Evolutionary conservation across 2,797 vertebrate genomes (phyloP).

Genomic region (Siniperca scherzeri): DNA sequence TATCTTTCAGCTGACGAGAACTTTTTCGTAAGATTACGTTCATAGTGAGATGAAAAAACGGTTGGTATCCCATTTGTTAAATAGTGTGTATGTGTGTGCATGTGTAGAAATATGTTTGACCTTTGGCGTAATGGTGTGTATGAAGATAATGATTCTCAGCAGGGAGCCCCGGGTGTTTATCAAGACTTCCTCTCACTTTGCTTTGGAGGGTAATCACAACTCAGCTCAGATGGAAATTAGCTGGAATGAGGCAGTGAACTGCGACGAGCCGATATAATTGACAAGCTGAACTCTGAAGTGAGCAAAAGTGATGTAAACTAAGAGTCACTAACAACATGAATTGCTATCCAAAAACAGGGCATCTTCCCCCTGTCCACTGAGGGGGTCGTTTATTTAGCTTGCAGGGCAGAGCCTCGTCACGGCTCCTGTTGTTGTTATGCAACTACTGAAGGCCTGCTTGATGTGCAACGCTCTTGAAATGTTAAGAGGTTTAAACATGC

Average conservation of each 20-base stretch:
- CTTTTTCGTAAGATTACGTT: neutral
- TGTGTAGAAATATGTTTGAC: slow-evolving; percentile 67
- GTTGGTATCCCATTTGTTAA: neutral
- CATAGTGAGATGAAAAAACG: neutral
- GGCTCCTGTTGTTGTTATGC: slow-evolving; percentile 48
- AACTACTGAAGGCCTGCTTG: slow-evolving; percentile 5
- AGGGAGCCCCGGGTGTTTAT: slow-evolving; percentile 64
- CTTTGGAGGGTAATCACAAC: slow-evolving; percentile 69
- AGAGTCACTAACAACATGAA: slow-evolving; percentile 50
- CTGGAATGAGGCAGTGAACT: slow-evolving; percentile 66
- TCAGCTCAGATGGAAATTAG: slow-evolving; percentile 69
- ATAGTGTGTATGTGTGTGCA: slow-evolving; percentile 26
- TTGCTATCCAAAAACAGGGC: slow-evolving; percentile 16
- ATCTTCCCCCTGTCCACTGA: neutral
- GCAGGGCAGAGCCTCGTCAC: neutral
- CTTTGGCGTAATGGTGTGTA: slow-evolving; percentile 64
- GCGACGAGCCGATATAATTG: slow-evolving; percentile 59
- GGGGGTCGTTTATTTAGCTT: neutral
- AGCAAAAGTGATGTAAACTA: slow-evolving; percentile 52
- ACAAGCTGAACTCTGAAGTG: slow-evolving; percentile 43
- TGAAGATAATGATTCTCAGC: slow-evolving; percentile 75
- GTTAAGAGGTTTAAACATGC: neutral
- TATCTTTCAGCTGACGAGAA: neutral
- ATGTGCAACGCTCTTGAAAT: neutral
- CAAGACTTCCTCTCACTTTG: slow-evolving; percentile 65